A percentile compares a stretch with the other conserved stretches of the same genome.
Evolutionary conservation across 1,140 invertebrate species (phyloP).

Genomic region (Bombyx mandarina): DNA sequence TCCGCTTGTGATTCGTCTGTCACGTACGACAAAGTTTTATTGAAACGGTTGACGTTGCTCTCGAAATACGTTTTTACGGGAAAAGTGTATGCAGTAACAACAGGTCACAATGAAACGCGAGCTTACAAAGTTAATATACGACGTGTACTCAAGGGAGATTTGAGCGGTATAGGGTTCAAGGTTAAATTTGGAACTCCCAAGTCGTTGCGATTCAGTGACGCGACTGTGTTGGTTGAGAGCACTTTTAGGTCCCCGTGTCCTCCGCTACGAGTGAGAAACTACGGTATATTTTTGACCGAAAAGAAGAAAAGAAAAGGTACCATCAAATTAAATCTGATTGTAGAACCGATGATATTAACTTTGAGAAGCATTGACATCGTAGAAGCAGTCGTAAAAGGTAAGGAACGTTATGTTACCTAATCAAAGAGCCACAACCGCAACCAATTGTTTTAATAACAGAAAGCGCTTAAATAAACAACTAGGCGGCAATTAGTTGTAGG

Average conservation of each 20-base stretch:
- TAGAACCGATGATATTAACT: constrained; percentile 45
- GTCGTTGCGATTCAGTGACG: constrained; percentile 40
- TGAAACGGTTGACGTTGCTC: constrained; percentile 37
- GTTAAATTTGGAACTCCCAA: constrained; percentile 30
- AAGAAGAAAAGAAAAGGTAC: constrained; percentile 13
- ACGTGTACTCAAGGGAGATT: constrained; percentile 53
- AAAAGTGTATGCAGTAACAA: constrained; percentile 36
- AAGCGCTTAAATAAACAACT: constrained; percentile 47
- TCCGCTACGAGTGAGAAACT: constrained; percentile 37
- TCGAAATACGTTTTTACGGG: constrained; percentile 53
- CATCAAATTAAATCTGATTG: constrained; percentile 31
- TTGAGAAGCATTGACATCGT: constrained; percentile 45
- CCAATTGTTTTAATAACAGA: constrained; percentile 13
- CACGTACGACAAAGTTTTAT: constrained; percentile 31
- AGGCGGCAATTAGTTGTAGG: constrained; percentile 48
- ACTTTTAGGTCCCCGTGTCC: constrained; percentile 29
- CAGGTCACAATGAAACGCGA: constrained; percentile 18
- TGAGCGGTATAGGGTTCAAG: constrained; percentile 37
- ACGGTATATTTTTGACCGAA: constrained; percentile 51
- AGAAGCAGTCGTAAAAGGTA: constrained; percentile 53
- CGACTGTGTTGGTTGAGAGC: constrained; percentile 43
- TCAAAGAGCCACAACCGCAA: too few species aligned
- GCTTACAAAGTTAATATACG: constrained; percentile 47
- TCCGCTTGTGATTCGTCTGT: constrained; percentile 24
- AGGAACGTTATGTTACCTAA: neutral